phyloP scores from a whole-genome alignment of 1,140 invertebrate genomes.

The Lethocerus indicus region DNA sequence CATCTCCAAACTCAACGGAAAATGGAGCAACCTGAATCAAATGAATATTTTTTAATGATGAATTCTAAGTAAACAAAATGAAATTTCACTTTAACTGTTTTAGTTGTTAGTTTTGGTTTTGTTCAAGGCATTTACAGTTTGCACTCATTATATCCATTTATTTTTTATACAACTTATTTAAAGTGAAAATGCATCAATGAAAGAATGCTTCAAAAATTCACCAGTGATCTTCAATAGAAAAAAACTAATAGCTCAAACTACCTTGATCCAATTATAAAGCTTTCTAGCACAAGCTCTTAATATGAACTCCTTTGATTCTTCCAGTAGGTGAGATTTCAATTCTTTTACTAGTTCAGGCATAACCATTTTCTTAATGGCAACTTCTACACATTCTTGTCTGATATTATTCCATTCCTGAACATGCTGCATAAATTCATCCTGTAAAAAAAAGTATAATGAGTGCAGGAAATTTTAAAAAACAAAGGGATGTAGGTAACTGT shows the following conservation, averaged over 20 bases:
- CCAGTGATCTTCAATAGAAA: no score
- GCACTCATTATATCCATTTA: no score
- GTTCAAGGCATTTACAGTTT: no score
- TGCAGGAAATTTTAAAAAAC: no score
- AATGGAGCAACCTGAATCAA: slow-evolving; percentile 55
- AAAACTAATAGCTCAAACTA: slow-evolving; percentile 14
- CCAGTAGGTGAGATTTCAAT: slow-evolving; percentile 55
- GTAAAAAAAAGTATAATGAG: slow-evolving; percentile 14
- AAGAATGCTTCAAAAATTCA: no score
- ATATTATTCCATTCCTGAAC: slow-evolving; percentile 94
- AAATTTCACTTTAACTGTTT: no score
- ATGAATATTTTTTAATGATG: background rate
- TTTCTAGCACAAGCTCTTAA: slow-evolving; percentile 66
- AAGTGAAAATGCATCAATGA: no score
- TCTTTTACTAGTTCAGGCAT: slow-evolving; percentile 83
- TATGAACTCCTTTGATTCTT: slow-evolving; percentile 82
- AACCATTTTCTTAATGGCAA: slow-evolving; percentile 74
- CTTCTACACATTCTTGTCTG: slow-evolving; percentile 69
- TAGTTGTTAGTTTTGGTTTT: no score
- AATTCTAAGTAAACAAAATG: no score
- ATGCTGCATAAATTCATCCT: slow-evolving; percentile 91
- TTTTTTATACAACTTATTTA: no score
- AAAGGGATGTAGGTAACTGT: no score
- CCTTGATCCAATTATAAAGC: slow-evolving; percentile 81
- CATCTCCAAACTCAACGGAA: slow-evolving; percentile 53